Conservation (phyloP, 2,797 vertebrate species). For the Limnodromus scolopaceus region DNA sequence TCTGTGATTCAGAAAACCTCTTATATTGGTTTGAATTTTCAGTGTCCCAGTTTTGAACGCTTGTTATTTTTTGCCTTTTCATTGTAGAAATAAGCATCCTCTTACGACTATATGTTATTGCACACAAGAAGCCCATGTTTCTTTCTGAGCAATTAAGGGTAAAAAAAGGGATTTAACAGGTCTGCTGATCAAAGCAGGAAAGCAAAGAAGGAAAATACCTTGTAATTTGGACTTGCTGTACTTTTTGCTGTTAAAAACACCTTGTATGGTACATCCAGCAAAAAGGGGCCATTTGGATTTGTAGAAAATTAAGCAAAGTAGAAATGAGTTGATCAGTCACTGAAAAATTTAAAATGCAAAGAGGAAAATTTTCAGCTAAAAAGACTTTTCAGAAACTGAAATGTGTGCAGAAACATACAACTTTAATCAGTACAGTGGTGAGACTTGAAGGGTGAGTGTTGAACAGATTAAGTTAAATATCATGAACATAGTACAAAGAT, state of each 20-base stretch:
- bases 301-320: not conserved
- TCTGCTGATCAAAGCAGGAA: not conserved
- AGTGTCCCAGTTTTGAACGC: not conserved
- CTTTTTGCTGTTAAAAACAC: not conserved
- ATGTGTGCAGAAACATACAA: not conserved
- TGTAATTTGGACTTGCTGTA: not conserved
- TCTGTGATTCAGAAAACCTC: not conserved
- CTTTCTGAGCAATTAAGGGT: conserved; percentile 45
- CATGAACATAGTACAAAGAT: not conserved
- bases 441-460: not conserved
- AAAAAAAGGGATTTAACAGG: conserved; percentile 13
- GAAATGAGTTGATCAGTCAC: not conserved
- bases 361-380: not conserved
- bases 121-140: not conserved
- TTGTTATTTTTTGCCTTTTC: conserved; percentile 35
- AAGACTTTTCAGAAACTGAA: not conserved
- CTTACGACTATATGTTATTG: not conserved
- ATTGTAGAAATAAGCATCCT: conserved; percentile 20
- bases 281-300: not conserved
- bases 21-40: not conserved
- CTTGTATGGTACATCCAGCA: not conserved
- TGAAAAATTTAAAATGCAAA: not conserved
- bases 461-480: not conserved
- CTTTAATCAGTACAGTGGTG: not conserved
- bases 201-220: not conserved